Evolutionary conservation across 1,140 invertebrate species (phyloP).

Genomic region (Temnothorax curvispinosus): DNA sequence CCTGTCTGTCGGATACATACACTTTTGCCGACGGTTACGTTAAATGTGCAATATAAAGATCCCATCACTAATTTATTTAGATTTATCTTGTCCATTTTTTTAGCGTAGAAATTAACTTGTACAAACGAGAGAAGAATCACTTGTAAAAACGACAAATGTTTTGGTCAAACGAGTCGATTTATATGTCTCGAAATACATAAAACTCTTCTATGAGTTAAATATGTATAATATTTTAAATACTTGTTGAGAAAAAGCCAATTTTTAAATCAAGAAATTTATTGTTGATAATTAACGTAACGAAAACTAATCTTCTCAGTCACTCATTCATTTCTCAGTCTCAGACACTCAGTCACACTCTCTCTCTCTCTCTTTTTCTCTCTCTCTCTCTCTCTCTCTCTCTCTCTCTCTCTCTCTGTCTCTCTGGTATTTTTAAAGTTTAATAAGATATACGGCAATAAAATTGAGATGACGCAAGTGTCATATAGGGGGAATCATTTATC

Average conservation of each 20-base stretch:
- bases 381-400: too few species aligned
- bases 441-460: conserved; percentile 13
- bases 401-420: not conserved
- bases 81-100: not conserved
- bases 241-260: not conserved
- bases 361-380: not conserved
- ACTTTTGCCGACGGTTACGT: not conserved
- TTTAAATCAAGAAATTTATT: not conserved
- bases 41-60: conserved; percentile 3
- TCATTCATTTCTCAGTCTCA: not conserved
- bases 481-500: not conserved
- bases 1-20: not conserved
- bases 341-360: too few species aligned
- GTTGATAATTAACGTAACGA: not conserved
- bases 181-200: not conserved
- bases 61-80: not conserved
- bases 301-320: not conserved
- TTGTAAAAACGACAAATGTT: not conserved
- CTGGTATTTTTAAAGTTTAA: not conserved
- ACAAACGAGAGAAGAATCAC: not conserved
- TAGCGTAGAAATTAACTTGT: not conserved
- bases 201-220: not conserved
- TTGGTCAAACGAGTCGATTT: not conserved
- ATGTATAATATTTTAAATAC: not conserved
- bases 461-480: not conserved